A percentile compares a stretch with the other conserved stretches of the same genome.
phyloP scores from a whole-genome alignment of 2,113 vertebrate species.

The Pipra filicauda region DNA sequence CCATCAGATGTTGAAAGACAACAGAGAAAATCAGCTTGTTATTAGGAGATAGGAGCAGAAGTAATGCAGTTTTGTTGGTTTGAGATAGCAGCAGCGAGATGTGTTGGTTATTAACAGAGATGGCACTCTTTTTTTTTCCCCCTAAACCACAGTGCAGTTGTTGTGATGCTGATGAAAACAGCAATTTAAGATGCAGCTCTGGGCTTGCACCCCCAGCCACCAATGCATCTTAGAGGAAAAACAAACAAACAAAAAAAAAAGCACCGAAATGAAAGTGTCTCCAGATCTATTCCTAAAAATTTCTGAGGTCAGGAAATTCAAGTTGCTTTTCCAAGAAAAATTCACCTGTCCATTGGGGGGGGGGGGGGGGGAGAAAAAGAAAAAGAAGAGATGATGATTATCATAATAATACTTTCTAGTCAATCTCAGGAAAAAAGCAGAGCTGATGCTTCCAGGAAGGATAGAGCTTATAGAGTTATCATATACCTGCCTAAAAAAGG shows the following conservation, averaged over 20 bases:
- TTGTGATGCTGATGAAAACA: neutral
- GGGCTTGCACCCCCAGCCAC: neutral
- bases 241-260: neutral
- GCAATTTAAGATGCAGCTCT: neutral
- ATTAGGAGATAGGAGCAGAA: neutral
- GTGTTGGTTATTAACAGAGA: neutral
- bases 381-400: neutral
- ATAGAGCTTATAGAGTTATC: neutral
- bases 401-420: neutral
- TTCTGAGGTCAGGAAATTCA: neutral
- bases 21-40: conserved; percentile 10
- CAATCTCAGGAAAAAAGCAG: neutral
- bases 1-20: neutral
- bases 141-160: neutral
- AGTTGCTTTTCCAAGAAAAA: neutral
- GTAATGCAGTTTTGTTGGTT: neutral
- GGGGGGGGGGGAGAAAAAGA: no score
- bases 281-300: neutral
- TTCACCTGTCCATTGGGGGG: neutral
- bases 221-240: neutral
- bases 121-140: neutral
- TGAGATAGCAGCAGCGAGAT: neutral
- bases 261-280: neutral
- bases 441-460: neutral
- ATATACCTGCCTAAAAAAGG: neutral